A percentile compares a stretch with the other conserved stretches of the same genome.
Conservation (phyloP, 2,888 invertebrate genomes). For the Oconnorella tubifera region DNA sequence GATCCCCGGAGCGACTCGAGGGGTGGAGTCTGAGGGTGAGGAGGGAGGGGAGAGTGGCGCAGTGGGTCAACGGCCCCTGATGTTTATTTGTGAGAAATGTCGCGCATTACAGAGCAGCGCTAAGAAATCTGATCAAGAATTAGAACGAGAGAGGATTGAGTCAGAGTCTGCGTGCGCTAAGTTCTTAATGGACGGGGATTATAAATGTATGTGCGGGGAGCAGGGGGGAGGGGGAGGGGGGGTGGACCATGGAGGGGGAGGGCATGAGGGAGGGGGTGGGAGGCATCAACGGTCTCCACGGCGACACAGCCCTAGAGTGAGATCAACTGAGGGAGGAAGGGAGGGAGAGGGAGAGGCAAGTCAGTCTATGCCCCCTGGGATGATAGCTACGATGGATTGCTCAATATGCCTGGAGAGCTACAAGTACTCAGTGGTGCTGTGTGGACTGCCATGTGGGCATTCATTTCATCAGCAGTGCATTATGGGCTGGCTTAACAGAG, state of each 20-base stretch:
- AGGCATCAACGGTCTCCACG: not conserved
- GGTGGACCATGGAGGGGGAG: not conserved
- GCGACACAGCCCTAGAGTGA: not conserved
- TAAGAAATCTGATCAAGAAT: conserved; percentile 18
- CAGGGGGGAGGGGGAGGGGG: conserved; percentile 4
- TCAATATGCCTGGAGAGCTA: conserved; percentile 61
- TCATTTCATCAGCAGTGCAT: conserved; percentile 61
- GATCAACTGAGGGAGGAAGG: not conserved
- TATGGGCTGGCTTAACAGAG: conserved; percentile 58
- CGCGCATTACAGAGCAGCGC: conserved; percentile 29
- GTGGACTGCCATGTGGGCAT: conserved; percentile 61
- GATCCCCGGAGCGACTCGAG: not conserved
- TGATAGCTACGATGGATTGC: conserved; percentile 56
- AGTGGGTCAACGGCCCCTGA: conserved; percentile 13
- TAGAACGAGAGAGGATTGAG: conserved; percentile 27
- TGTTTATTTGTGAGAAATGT: conserved; percentile 37
- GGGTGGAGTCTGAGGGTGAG: conserved; percentile 26
- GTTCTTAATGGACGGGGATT: conserved; percentile 41
- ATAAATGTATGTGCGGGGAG: conserved; percentile 37
- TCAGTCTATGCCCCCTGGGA: conserved; percentile 44
- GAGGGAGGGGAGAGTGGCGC: conserved; percentile 12
- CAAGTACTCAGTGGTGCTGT: conserved; percentile 49
- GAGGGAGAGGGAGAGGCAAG: conserved; percentile 13
- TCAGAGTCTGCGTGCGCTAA: conserved; percentile 37
- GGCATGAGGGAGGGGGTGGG: not conserved